Evolutionary conservation across 2,797 vertebrate genomes (phyloP).

Genomic region (Poeciliopsis gracilis): DNA sequence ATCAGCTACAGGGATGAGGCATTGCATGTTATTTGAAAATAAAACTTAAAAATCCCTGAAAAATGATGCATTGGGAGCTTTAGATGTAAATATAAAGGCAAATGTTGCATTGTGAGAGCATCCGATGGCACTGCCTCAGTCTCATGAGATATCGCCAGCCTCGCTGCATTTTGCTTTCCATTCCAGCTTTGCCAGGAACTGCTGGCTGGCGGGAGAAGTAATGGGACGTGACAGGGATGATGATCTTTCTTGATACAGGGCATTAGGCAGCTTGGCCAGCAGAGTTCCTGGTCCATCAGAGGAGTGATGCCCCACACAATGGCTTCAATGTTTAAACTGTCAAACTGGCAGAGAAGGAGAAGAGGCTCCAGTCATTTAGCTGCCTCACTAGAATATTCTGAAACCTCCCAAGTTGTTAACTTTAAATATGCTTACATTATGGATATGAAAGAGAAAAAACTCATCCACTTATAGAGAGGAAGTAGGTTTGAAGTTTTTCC

Average conservation of each 20-base stretch:
- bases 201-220: conserved; percentile 58
- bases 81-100: conserved; percentile 35
- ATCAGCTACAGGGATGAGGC: conserved; percentile 49
- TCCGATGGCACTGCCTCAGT: conserved; percentile 34
- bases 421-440: conserved; percentile 29
- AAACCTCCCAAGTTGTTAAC: conserved; percentile 25
- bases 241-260: conserved; percentile 68
- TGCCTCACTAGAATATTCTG: conserved; percentile 25
- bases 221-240: conserved; percentile 75
- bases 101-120: conserved; percentile 20
- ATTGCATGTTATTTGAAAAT: conserved; percentile 46
- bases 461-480: background rate
- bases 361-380: conserved; percentile 34
- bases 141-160: conserved; percentile 40
- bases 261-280: conserved; percentile 64
- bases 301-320: conserved; percentile 59
- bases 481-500: background rate
- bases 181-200: conserved; percentile 50
- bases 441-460: conserved; percentile 7
- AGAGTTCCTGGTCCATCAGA: conserved; percentile 59
- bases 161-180: conserved; percentile 47
- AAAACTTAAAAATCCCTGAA: conserved; percentile 30
- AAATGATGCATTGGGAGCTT: conserved; percentile 22
- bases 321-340: conserved; percentile 67
- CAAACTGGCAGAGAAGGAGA: conserved; percentile 45